Conservation (phyloP, 2,888 invertebrate genomes). For the Meghimatium bilineatum region DNA sequence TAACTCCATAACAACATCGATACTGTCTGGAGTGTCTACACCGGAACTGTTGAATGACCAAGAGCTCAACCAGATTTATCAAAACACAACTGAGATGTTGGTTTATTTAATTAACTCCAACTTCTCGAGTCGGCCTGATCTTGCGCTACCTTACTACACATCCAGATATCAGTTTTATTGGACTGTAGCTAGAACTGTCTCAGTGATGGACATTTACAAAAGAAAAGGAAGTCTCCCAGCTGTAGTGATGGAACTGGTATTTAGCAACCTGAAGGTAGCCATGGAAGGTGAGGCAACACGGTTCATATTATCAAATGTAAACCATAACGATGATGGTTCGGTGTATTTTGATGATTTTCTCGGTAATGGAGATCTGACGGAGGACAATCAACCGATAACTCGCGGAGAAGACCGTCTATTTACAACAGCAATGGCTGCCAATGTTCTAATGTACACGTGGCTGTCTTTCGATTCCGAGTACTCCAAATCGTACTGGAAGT, state of each 20-base stretch:
- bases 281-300: background rate
- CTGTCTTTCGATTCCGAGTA: constrained; percentile 59
- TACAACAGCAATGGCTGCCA: constrained; percentile 68
- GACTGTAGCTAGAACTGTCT: background rate
- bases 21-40: constrained; percentile 60
- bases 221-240: background rate
- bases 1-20: constrained; percentile 63
- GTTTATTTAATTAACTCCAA: background rate
- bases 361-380: constrained; percentile 16
- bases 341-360: background rate
- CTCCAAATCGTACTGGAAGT: constrained; percentile 56
- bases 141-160: background rate
- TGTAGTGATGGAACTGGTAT: background rate
- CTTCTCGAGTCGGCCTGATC: background rate
- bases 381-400: background rate
- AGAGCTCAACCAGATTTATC: background rate
- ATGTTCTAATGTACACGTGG: constrained; percentile 67
- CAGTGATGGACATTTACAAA: background rate
- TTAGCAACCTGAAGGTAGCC: background rate
- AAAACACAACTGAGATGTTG: constrained; percentile 4
- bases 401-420: constrained; percentile 67
- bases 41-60: constrained; percentile 60
- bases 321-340: background rate
- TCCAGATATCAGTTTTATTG: constrained; percentile 1
- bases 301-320: background rate